Percentiles rank a stretch among this genome's conserved stretches.
phyloP scores from a whole-genome alignment of 2,888 invertebrate genomes.

The Drosophila kuntzei region DNA sequence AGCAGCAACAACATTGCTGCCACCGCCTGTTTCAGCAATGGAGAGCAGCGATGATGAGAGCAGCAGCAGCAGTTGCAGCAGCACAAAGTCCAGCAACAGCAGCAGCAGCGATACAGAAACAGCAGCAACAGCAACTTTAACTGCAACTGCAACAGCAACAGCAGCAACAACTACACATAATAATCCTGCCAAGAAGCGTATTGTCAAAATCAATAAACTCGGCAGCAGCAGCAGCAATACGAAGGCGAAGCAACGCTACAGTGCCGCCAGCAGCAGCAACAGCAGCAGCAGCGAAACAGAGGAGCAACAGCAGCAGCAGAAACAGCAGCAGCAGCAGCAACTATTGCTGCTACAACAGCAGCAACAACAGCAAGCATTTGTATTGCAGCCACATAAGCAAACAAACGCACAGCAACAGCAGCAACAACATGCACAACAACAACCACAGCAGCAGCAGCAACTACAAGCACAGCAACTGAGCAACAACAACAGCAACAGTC shows the following conservation, averaged over 20 bases:
- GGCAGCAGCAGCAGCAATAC: constrained; percentile 65
- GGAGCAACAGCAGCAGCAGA: constrained; percentile 38
- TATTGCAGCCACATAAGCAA: constrained; percentile 34
- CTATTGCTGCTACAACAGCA: constrained; percentile 38
- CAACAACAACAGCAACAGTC: constrained; percentile 48
- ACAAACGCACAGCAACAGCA: constrained; percentile 34
- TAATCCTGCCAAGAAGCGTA: constrained; percentile 53
- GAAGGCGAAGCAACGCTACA: constrained; percentile 32
- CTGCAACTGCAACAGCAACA: constrained; percentile 8
- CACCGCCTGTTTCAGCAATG: not conserved
- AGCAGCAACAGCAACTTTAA: no score
- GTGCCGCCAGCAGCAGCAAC: constrained; percentile 48
- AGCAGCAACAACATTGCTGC: constrained; percentile 13
- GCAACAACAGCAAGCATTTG: constrained; percentile 34
- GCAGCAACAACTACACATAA: constrained; percentile 14
- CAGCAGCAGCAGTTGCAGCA: constrained; percentile 53
- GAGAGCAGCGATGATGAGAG: constrained; percentile 61
- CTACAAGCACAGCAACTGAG: not conserved
- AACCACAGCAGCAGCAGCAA: constrained; percentile 43
- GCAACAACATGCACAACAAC: constrained; percentile 41
- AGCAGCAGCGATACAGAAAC: constrained; percentile 26
- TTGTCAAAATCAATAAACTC: constrained; percentile 51
- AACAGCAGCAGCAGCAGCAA: constrained; percentile 38
- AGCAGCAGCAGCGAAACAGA: constrained; percentile 46
- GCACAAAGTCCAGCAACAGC: constrained; percentile 52